Conservation (phyloP, 2,888 invertebrate genomes). For the Patella pellucida region DNA sequence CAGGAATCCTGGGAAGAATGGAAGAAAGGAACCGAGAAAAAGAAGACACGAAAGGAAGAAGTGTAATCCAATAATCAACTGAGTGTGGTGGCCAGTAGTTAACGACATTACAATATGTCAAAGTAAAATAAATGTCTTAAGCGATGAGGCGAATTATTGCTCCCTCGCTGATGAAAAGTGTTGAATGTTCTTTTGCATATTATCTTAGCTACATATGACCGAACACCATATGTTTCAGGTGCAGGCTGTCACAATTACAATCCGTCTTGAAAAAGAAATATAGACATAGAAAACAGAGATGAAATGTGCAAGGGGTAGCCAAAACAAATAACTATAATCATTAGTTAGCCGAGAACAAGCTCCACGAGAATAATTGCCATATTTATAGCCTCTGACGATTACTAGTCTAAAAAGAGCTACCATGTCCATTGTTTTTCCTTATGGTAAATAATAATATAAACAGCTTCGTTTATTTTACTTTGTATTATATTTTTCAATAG, state of each 20-base stretch:
- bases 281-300: not conserved
- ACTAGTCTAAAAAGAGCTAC: too few relatives aligned
- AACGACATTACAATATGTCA: constrained; percentile 11
- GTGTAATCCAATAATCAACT: not conserved
- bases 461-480: too few relatives aligned
- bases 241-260: not conserved
- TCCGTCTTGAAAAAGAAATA: constrained; percentile 1
- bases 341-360: not conserved
- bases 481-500: too few relatives aligned
- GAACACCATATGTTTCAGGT: not conserved
- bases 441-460: too few relatives aligned
- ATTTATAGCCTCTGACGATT: too few relatives aligned
- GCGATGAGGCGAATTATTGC: constrained; percentile 10
- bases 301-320: constrained; percentile 1
- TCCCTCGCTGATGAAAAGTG: constrained; percentile 10
- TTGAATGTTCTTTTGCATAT: constrained; percentile 8
- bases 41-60: not conserved
- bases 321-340: constrained; percentile 10
- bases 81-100: constrained; percentile 6
- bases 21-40: too few relatives aligned
- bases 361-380: too few relatives aligned
- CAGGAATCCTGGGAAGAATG: too few relatives aligned
- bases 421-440: too few relatives aligned
- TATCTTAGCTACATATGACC: constrained; percentile 2
- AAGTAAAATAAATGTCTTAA: constrained; percentile 9